Evolutionary conservation across 2,888 invertebrate genomes (phyloP), one percentile per base, ranked within the genome.

Genomic region (Microplitis manilae): DNA sequence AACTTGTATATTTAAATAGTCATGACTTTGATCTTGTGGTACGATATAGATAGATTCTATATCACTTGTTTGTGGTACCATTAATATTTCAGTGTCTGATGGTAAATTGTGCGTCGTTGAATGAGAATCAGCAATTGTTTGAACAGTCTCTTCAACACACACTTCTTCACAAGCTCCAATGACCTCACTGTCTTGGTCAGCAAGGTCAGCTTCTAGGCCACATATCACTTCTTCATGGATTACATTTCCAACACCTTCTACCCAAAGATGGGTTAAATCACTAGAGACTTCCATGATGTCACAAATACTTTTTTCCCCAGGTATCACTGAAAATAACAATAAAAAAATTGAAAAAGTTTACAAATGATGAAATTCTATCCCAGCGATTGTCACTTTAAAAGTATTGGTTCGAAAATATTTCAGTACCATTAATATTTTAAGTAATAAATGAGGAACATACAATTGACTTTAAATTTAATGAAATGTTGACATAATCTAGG

Each of bases 1-100:
- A 68, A 95, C 95, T 85, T 92, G 92, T 86, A 91, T 91, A 82
- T 91, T 91, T 1, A 91, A 82, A 79, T 91, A 90, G 83, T 91
- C 90, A 75, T 90, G 89, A 6, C 88, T 89, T 78, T 89, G 88
- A 77, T 90, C 90, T 79, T 90, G 90, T 68, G 91, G 90, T 64
- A 91, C 91, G 81, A 92, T 91, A 75, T 91, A 90, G 67, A 89
- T 88, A 1, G 91, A 89, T 79, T 91, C 91, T 86, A 91, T 90
- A 73, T 90, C 90, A 59, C 81, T 87, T 1, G 87, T 77, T 50
- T 89, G 90, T 2, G 89, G 87, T 59, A 88, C 87, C 87, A 90
- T 88, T 38, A 90, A 76, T 73, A 89, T 87, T 75, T 89, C 89
- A 13, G 87, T 80, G 69, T 88, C 88, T 6, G 83, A 78, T 41